Base-by-base conservation (phyloP, 1,140 invertebrate species). In the Trichonephila clavata region DNA sequence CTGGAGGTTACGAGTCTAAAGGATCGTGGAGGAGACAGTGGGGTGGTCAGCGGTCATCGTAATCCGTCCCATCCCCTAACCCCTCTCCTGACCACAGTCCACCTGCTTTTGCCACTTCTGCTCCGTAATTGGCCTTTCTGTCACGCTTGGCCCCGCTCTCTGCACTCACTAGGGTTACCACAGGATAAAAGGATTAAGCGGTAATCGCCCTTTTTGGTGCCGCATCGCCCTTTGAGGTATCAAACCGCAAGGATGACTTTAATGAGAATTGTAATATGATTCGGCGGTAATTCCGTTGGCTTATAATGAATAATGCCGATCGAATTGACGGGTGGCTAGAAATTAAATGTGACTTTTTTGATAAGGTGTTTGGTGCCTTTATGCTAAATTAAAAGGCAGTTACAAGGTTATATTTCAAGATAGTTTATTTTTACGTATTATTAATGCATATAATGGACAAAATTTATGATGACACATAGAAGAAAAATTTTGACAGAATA, bases 101-200 rank as follows among this genome's bases (percentile, higher is more conserved):
- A 91, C 90, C 90, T 91, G 90, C 90, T 91, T 83, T 83, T 81
- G 90, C 90, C 90, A 91, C 90, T 91, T 91, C 90, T 91, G 90
- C 90, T 91, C 90, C 90, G 57, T 91, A 91, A 91, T 91, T 91
- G 90, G 90, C 90, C 90, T 91, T 83, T 91, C 90, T 91, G 90
- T 91, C 90, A 91, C 90, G 90, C 90, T 91, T 91, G 90, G 90
- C 90, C 90, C 90, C 39, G 71, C 71, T n/a, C 77, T 83, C 77
- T 83, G 71, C 77, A 81, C 77, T 50, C 77, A 32, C 27, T n/a
- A 88, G 86, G 86, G 86, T 71, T 88, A 63, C 86, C 86, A 27
- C 8, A 24, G 86, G 32, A 50, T 71, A n/a, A 65, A 71, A 88
- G 60, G 86, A 63, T 63, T 88, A 63, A 65, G 16, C 24, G 32